phyloP scores from a whole-genome alignment of 2,113 vertebrate species.

The Clarias magur region DNA sequence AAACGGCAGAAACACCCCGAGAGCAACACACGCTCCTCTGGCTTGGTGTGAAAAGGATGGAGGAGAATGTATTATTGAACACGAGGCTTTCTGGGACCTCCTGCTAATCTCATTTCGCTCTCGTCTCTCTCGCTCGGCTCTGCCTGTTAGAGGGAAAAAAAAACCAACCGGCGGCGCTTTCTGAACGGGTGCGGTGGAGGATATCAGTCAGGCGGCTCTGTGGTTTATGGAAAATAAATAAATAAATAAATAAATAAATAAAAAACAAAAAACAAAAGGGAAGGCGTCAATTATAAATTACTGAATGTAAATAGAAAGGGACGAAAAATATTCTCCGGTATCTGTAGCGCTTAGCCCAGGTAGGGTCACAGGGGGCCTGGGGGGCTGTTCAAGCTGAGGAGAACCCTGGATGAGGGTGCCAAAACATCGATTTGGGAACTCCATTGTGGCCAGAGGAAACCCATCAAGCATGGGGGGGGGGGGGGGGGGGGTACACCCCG shows the following conservation, averaged over 20 bases:
- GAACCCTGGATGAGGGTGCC: no score
- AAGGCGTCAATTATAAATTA: neutral
- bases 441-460: no score
- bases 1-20: neutral
- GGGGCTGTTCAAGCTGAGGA: no score
- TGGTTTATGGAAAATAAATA: neutral
- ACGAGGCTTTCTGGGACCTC: neutral
- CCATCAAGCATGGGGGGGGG: no score
- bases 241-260: neutral
- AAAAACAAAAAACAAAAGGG: neutral
- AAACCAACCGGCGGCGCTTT: neutral
- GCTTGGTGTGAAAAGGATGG: neutral
- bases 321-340: neutral
- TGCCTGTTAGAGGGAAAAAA: neutral
- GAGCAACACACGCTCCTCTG: neutral
- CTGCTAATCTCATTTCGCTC: neutral
- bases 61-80: conserved; percentile 13
- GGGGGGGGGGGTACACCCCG: no score
- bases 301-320: neutral
- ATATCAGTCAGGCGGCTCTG: neutral
- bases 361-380: no score
- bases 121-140: neutral
- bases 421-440: no score
- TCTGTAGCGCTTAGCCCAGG: no score
- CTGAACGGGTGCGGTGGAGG: no score